Base-by-base conservation (phyloP, 2,113 vertebrate species). In the Thermophis baileyi region DNA sequence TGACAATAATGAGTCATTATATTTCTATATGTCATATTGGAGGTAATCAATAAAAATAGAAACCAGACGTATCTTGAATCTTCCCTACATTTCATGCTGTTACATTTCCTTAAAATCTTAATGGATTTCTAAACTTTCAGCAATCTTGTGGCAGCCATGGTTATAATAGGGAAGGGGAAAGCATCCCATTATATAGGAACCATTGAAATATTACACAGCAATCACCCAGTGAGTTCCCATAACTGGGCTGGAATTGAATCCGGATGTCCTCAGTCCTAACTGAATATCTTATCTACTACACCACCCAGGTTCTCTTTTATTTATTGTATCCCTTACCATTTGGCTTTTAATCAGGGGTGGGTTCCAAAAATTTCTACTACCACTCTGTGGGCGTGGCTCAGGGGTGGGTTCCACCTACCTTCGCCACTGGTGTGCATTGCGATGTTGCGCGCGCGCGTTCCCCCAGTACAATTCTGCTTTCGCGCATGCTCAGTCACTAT, bases 1-100 rank as follows among this genome's bases (percentile, higher is more conserved):
- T 93, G 94, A 94, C 95, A 93, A 94, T 95, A 93, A 95, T 9
- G 94, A 96, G 96, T 96, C 96, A 95, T 97, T 55, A n/a, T 94
- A 95, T 93, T 86, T 96, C 93, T 95, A 95, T 54, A 96, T 94
- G 93, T 92, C 4, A 92, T 96, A 86, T 91, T 1, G 7, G 94
- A 63, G 92, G 93, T 94, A 94, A 94, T 94, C 50, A 3, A 0
- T 90, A n/a, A 6, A 47, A 94, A 95, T 40, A 90, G 54, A 95
- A 96, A 92, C 93, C 93, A 93, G 95, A 94, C 63, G 93, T 92
- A 93, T 94, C 74, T 50, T 92, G 93, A 85, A 95, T 25, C 87
- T 18, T 87, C 22, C 55, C 24, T 25, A 57, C 8, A 27, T 60
- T 60, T 27, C 25, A 27, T 0, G 0, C 9, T 60, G 4, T n/a